A percentile compares a stretch with the other conserved stretches of the same genome.
phyloP scores from a whole-genome alignment of 2,113 vertebrate species.

The Microcebus tavaratra region DNA sequence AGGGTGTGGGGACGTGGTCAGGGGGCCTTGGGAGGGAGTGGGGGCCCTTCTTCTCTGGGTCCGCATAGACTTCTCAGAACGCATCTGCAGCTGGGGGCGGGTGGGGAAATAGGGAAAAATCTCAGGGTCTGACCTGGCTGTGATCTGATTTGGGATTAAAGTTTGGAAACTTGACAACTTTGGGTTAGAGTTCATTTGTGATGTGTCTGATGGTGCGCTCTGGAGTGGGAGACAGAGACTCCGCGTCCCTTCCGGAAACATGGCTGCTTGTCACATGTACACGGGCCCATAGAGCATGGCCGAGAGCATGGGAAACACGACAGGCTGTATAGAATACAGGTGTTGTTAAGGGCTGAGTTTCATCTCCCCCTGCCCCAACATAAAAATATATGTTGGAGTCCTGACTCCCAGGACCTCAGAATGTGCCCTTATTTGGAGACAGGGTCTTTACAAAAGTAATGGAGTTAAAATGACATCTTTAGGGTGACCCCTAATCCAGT shows the following conservation, averaged over 20 bases:
- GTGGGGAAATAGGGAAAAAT: not conserved
- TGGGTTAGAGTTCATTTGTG: not conserved
- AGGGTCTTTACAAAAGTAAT: fast-evolving
- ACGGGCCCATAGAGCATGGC: fast-evolving
- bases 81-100: not conserved
- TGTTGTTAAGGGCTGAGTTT: fast-evolving
- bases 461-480: not conserved
- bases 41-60: not conserved
- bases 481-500: fast-evolving
- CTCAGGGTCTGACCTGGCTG: not conserved
- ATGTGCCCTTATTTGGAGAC: not conserved
- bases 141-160: conserved; percentile 59
- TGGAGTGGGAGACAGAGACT: not conserved
- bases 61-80: not conserved
- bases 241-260: fast-evolving
- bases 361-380: not conserved
- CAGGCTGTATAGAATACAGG: not conserved
- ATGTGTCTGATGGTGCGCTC: fast-evolving
- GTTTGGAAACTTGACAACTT: not conserved
- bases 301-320: not conserved
- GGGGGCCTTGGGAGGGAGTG: not conserved
- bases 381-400: not conserved
- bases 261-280: fast-evolving
- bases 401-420: not conserved
- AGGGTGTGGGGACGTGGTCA: not conserved